These are phyloP conservation scores for Ichneumoninae sp. DNA, from an alignment of 2,888 invertebrate species.

Conservation along the genomic window DNA sequence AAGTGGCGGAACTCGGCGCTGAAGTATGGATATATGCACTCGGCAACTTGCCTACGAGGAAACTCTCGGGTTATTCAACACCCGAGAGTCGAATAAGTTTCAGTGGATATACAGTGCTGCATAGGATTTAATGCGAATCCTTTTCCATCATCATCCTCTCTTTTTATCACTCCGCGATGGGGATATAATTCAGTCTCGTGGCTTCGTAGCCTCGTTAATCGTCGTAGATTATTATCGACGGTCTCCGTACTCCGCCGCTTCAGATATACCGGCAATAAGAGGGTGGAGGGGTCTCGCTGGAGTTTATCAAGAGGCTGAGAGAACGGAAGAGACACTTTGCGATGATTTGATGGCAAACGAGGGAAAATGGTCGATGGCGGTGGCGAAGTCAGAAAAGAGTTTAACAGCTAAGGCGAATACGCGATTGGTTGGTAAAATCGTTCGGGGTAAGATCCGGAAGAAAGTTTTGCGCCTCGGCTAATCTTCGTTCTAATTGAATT, in stretches of 20 bases:
- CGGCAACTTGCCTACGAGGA: not conserved
- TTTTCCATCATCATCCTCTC: constrained; percentile 13
- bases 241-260: constrained; percentile 3
- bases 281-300: constrained; percentile 14
- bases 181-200: constrained; percentile 50
- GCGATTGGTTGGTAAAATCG: constrained; percentile 67
- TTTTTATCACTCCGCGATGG: constrained; percentile 36
- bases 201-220: constrained; percentile 52
- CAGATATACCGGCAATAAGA: constrained; percentile 20
- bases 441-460: constrained; percentile 61
- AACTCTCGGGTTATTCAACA: not conserved
- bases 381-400: constrained; percentile 23
- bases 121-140: constrained; percentile 3
- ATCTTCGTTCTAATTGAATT: constrained; percentile 77
- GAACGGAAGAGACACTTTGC: constrained; percentile 28
- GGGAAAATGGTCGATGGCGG: constrained; percentile 13
- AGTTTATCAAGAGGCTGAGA: constrained; percentile 42
- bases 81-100: constrained; percentile 2
- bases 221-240: constrained; percentile 45
- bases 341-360: constrained; percentile 14
- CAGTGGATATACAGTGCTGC: constrained; percentile 9
- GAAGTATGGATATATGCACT: not conserved
- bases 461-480: constrained; percentile 72
- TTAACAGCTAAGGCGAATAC: constrained; percentile 42
- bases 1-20: no score